These are phyloP conservation scores for Mya arenaria DNA, from an alignment of 1,140 invertebrate species.

Conservation along the genomic window DNA sequence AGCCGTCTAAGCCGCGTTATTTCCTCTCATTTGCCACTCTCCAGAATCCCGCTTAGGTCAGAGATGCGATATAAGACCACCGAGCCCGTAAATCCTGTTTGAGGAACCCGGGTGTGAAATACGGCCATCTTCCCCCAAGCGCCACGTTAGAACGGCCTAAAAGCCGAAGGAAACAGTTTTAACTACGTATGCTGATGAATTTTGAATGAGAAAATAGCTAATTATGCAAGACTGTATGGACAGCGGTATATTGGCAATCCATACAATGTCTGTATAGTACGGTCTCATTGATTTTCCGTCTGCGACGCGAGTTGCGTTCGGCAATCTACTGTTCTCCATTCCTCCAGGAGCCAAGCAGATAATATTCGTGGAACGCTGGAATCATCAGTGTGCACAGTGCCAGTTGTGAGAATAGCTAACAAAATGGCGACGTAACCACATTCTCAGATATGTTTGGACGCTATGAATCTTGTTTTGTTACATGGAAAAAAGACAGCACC, in stretches of 20 bases:
- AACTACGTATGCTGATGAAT: conserved; percentile 56
- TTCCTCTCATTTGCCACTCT: no score
- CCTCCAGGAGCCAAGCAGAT: not conserved
- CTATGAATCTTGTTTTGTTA: not conserved
- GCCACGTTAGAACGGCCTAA: no score
- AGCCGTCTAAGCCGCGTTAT: no score
- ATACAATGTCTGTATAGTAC: conserved; percentile 8
- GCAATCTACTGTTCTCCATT: conserved; percentile 7
- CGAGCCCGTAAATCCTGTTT: no score
- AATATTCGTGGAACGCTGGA: conserved; percentile 26
- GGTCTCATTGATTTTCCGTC: conserved; percentile 45
- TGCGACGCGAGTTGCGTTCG: conserved; percentile 23
- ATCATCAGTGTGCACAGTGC: not conserved
- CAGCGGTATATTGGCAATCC: conserved; percentile 32
- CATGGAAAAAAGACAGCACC: no score
- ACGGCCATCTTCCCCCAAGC: no score
- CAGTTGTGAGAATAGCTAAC: conserved; percentile 3
- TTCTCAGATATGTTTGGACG: not conserved
- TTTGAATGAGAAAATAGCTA: conserved; percentile 63
- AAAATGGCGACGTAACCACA: conserved; percentile 22
- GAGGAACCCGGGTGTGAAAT: no score
- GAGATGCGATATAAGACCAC: no score
- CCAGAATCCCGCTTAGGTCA: no score
- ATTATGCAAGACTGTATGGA: conserved; percentile 60
- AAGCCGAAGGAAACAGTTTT: conserved; percentile 53